Base-by-base conservation (phyloP, 1,140 invertebrate genomes). In the Dryas iulia region DNA sequence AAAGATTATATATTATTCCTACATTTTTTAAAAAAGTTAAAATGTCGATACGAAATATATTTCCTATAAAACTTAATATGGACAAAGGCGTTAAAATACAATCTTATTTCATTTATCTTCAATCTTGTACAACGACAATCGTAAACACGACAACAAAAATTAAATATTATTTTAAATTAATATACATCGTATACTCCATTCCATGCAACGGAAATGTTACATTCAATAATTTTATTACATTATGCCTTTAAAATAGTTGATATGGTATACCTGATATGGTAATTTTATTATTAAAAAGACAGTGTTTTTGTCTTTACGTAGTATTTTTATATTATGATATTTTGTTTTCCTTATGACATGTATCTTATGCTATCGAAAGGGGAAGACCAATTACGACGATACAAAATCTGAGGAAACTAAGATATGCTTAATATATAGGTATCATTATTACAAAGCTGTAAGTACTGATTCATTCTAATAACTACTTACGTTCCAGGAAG, bases 361-460 rank as follows among this genome's bases (percentile, higher is more conserved):
- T 12, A 30, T n/a, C n/a, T n/a, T n/a, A n/a, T 26, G 57, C 58
- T 66, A 66, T 66, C 65, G 25, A 66, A 66, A 31, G 31, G 59
- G 65, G 57, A 66, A 66, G 26, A 24, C 65, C 57, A 53, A 59
- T 52, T 59, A 31, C 33, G 25, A 53, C 33, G 35, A 11, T 31
- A 24, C 1, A 59, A 59, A 52, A 59, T 28, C 11, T 52, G 39
- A 47, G 39, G 7, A 47, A 47, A 47, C 39, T 14, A 47, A 10
- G n/a, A 28, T 52, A 25, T 4, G 12, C 12, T 26, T 8, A 6
- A n/a, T 21, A 18, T 53, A 10, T n/a, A n/a, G n/a, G n/a, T 23
- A 30, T 14, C 6, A 52, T 18, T 10, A 52, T 21, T 25, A 8
- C 59, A 61, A 30, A 28, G 11, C 5, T 18, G 25, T 61, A 30